Conservation (phyloP, 1,140 invertebrate species). For the Dinoponera quadriceps region DNA sequence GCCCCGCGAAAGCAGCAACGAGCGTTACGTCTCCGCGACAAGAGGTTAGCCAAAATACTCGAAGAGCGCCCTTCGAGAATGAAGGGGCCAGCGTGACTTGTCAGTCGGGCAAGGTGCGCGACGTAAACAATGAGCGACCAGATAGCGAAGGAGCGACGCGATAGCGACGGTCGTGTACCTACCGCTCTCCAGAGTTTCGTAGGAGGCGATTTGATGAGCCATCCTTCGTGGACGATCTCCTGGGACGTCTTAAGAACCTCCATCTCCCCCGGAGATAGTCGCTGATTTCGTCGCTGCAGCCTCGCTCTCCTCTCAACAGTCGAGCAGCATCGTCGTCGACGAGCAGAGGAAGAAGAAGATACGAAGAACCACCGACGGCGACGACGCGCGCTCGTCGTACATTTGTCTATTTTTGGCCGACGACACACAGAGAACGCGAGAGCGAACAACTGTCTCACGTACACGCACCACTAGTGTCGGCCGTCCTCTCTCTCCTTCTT, state of each 20-base stretch:
- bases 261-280: slow-evolving; percentile 61
- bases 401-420: slow-evolving; percentile 75
- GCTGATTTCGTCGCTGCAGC: background rate
- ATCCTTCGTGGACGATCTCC: slow-evolving; percentile 93
- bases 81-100: background rate
- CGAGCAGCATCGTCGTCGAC: slow-evolving; percentile 37
- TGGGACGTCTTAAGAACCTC: slow-evolving; percentile 82
- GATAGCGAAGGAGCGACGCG: background rate
- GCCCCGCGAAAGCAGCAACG: background rate
- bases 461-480: slow-evolving; percentile 31
- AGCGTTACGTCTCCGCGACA: background rate
- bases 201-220: slow-evolving; percentile 96
- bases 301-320: slow-evolving; percentile 53
- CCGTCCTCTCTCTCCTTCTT: slow-evolving; percentile 15
- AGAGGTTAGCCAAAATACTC: slow-evolving; percentile 15
- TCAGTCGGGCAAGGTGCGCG: background rate
- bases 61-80: background rate
- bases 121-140: slow-evolving; percentile 62
- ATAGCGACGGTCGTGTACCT: slow-evolving; percentile 84
- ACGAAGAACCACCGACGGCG: slow-evolving; percentile 66
- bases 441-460: slow-evolving; percentile 47
- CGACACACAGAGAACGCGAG: slow-evolving; percentile 40
- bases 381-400: slow-evolving; percentile 61
- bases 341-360: background rate
- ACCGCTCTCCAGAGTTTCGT: slow-evolving; percentile 96